Base-by-base conservation (phyloP, 2,888 invertebrate species). In the Trichopoda pennipes region DNA sequence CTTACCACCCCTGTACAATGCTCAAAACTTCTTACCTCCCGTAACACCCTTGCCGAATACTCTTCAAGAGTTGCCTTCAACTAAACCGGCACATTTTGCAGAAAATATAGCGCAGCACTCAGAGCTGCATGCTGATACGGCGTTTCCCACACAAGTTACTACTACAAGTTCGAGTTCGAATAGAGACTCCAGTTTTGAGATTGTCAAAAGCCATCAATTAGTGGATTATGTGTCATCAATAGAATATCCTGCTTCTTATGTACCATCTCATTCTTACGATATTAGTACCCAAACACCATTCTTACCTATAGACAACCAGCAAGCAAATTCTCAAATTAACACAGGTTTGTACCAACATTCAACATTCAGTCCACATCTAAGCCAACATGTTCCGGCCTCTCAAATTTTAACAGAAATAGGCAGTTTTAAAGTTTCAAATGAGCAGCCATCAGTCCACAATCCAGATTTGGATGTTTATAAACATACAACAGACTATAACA, bases 181-280 rank as follows among this genome's bases (percentile, higher is more conserved):
- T 16, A 84, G 79, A 3, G 86, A 85, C 61, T 76, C 84, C 58
- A 87, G 86, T 75, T 90, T 90, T 80, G 90, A 90, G 70, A 90
- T 90, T 17, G 85, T 90, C 19, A 93, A 94, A 86, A 95, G 95
- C 87, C 92, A 95, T 68, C 94, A 94, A 53, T 86, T 95, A 8
- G 93, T 93, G 3, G 94, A 95, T 87, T 95, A 93, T 86, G 92
- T 95, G 0, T 94, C 95, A 53, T 94, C 95, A 1, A 92, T 95
- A 53, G 94, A 95, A 85, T 94, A 95, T 89, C 95, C 95, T 12
- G 93, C 94, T 53, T 94, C 94, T 84, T 92, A 94, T 70, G 93
- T 95, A 76, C 94, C 95, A 86, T 89, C 91, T 3, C 89, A 89
- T 69, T 84, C 90, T 12, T 88, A 89, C 19, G 91, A 91, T 76